Conservation (phyloP, 2,888 invertebrate species). For the Timema podura region DNA sequence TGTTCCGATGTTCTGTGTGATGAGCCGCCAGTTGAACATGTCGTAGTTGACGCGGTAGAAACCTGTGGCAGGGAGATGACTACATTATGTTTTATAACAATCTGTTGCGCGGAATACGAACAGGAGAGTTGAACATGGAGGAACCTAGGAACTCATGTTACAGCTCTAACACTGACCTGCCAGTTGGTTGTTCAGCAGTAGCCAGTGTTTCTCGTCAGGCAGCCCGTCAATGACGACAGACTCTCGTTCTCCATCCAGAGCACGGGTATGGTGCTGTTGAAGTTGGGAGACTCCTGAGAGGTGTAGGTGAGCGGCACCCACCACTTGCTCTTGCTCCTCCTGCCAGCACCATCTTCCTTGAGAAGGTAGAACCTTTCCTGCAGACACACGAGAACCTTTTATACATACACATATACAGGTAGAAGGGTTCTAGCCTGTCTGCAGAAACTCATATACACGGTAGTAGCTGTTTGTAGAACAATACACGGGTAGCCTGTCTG, state of each 20-base stretch:
- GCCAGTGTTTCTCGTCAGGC: slow-evolving; percentile 51
- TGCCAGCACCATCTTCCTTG: not conserved
- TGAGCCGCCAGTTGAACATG: slow-evolving; percentile 61
- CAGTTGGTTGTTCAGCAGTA: slow-evolving; percentile 60
- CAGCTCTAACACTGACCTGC: slow-evolving; percentile 48
- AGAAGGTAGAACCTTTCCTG: slow-evolving; percentile 19
- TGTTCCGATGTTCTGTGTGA: slow-evolving; percentile 59
- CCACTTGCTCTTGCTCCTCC: slow-evolving; percentile 39
- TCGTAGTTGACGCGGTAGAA: slow-evolving; percentile 74
- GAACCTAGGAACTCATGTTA: no score
- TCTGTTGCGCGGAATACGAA: no score
- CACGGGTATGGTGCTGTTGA: slow-evolving; percentile 44
- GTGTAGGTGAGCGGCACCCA: slow-evolving; percentile 52
- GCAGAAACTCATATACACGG: no score
- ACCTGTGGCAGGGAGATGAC: slow-evolving; percentile 44
- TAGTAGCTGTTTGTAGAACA: no score
- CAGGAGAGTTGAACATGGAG: no score
- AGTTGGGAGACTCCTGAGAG: slow-evolving; percentile 40
- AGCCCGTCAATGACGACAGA: slow-evolving; percentile 38
- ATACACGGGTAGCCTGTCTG: no score
- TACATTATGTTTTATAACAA: no score
- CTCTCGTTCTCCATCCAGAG: slow-evolving; percentile 50
- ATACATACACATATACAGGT: no score
- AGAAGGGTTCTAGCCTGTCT: no score
- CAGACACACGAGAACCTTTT: no score